A percentile compares a stretch with the other conserved stretches of the same genome.
Conservation (phyloP, 2,888 invertebrate species). For the Hyposoter dolosus region DNA sequence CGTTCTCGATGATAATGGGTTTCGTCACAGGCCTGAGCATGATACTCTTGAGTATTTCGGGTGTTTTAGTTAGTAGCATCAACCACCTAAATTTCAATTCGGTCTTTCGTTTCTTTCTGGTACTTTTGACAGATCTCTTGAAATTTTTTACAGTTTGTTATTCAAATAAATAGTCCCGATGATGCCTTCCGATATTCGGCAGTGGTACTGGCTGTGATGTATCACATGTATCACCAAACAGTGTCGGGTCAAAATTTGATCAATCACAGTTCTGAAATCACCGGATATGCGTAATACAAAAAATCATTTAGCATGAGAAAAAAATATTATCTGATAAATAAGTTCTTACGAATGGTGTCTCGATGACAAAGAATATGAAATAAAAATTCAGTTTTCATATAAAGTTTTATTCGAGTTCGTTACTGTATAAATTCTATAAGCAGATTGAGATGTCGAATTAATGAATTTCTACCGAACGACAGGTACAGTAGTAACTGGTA, state of each 20-base stretch:
- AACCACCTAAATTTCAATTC: background rate
- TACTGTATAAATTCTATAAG: background rate
- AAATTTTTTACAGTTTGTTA: conserved; percentile 46
- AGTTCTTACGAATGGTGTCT: background rate
- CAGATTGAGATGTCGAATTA: background rate
- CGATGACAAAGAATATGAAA: background rate
- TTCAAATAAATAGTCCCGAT: conserved; percentile 37
- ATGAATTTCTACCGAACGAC: background rate
- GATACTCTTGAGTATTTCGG: conserved; percentile 50
- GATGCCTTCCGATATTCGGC: conserved; percentile 42
- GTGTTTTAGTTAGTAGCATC: conserved; percentile 48
- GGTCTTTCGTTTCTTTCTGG: background rate
- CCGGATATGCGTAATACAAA: conserved; percentile 34
- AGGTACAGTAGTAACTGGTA: conserved; percentile 44
- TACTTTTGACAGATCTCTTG: background rate
- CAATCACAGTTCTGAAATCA: conserved; percentile 34
- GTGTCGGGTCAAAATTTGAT: conserved; percentile 45
- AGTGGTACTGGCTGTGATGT: background rate
- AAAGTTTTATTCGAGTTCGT: background rate
- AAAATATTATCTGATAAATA: too few relatives aligned
- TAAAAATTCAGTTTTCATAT: background rate
- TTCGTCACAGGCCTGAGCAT: conserved; percentile 14
- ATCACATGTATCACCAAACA: conserved; percentile 33
- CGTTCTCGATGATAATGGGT: conserved; percentile 17
- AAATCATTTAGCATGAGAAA: background rate